Conservation (phyloP, 1,140 invertebrate genomes). For the Orius insidiosus region DNA sequence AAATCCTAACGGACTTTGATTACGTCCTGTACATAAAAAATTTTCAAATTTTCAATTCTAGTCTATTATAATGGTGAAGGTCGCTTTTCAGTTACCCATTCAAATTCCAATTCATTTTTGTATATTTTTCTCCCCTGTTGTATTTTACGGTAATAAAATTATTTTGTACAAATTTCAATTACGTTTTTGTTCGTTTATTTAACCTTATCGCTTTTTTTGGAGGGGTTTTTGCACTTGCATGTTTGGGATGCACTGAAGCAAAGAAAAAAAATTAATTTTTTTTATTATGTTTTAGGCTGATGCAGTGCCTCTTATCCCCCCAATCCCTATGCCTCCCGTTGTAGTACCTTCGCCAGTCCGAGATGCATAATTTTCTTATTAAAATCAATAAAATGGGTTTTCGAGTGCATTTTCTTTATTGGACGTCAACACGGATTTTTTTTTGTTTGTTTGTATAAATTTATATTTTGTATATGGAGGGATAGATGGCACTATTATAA, state of each 20-base stretch:
- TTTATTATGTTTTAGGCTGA: constrained; percentile 3
- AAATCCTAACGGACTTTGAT: background rate
- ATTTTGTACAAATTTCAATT: background rate
- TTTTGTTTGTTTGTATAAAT: no score
- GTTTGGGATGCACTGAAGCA: background rate
- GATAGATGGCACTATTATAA: no score
- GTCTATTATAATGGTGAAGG: background rate
- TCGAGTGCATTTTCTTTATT: no score
- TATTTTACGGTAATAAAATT: background rate
- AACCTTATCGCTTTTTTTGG: background rate
- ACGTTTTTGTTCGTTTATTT: background rate
- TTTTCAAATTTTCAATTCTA: background rate
- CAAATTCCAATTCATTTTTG: background rate
- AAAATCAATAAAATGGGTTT: no score
- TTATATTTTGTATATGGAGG: no score
- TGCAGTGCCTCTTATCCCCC: constrained; percentile 5
- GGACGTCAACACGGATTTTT: no score
- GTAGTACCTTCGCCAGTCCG: constrained; percentile 1
- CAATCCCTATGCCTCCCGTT: constrained; percentile 2
- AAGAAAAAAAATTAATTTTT: background rate
- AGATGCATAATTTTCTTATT: no score
- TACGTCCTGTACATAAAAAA: background rate
- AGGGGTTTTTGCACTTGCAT: background rate
- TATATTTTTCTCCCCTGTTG: no score
- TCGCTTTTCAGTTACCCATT: background rate